Evolutionary conservation across 2,888 invertebrate species (phyloP).

Genomic region (Pollenia amentaria): DNA sequence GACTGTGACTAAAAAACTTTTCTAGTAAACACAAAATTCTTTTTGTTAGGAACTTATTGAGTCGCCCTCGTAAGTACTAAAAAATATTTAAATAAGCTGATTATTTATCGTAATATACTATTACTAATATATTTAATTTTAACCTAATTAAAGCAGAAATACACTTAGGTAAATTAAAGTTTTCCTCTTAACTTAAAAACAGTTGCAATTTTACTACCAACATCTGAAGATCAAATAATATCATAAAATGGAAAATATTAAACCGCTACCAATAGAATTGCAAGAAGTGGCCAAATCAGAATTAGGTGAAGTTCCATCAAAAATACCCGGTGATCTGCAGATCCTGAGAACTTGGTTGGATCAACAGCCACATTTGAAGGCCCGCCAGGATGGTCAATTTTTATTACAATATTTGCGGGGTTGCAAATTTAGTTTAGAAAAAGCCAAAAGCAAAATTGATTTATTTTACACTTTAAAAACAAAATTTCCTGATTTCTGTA

Average conservation of each 20-base stretch:
- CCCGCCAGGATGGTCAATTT: constrained; percentile 84
- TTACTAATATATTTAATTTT: too few species aligned
- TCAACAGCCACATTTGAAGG: constrained; percentile 85
- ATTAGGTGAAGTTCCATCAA: constrained; percentile 84
- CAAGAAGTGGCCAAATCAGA: constrained; percentile 84
- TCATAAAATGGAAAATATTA: constrained; percentile 70
- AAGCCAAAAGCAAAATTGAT: constrained; percentile 86
- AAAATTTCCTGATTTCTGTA: constrained; percentile 86
- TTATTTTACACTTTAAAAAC: constrained; percentile 86
- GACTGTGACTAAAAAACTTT: too few species aligned
- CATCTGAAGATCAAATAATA: too few species aligned
- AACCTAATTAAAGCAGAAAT: too few species aligned
- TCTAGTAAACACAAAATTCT: too few species aligned
- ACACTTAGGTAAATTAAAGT: too few species aligned
- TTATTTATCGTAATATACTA: too few species aligned
- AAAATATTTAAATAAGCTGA: too few species aligned
- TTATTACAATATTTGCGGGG: constrained; percentile 85
- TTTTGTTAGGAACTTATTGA: too few species aligned
- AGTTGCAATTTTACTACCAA: too few species aligned
- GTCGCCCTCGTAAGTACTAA: too few species aligned
- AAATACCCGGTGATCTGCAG: constrained; percentile 79
- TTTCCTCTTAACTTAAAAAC: too few species aligned
- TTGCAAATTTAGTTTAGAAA: constrained; percentile 86
- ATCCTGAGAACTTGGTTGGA: constrained; percentile 85
- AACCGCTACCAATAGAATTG: constrained; percentile 77